Conservation (phyloP, 2,113 vertebrate genomes). For the Elgaria multicarinata region DNA sequence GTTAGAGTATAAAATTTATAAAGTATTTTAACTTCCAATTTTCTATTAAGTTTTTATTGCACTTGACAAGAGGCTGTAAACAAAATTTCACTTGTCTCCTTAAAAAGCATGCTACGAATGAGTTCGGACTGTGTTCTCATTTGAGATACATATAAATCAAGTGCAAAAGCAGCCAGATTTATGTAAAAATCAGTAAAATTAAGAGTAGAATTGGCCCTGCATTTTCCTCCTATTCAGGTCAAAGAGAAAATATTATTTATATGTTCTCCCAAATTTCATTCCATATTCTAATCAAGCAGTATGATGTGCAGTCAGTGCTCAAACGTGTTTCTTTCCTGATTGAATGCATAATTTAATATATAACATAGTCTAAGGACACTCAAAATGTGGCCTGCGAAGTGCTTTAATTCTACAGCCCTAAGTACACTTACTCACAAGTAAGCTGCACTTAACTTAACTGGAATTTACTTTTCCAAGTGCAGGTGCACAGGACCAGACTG, state of each 20-base stretch:
- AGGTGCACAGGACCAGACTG: not conserved
- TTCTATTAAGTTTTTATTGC: slow-evolving; percentile 54
- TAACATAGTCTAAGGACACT: not conserved
- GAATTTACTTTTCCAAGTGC: not conserved
- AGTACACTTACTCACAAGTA: not conserved
- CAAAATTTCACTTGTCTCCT: slow-evolving; percentile 35
- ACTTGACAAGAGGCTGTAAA: slow-evolving; percentile 41
- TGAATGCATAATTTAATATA: slow-evolving; percentile 32
- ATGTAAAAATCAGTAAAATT: slow-evolving; percentile 22
- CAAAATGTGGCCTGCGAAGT: not conserved
- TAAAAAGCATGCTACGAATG: slow-evolving; percentile 30
- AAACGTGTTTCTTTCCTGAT: slow-evolving; percentile 5
- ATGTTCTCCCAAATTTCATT: not conserved
- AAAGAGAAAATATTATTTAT: slow-evolving; percentile 31
- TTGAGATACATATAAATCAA: slow-evolving; percentile 31
- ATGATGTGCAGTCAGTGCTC: not conserved
- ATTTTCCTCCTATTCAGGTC: slow-evolving; percentile 16
- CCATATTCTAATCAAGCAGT: not conserved
- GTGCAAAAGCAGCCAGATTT: slow-evolving; percentile 34
- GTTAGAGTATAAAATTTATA: slow-evolving; percentile 50
- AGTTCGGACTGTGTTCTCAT: slow-evolving; percentile 36
- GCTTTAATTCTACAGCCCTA: not conserved
- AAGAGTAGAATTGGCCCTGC: slow-evolving; percentile 22
- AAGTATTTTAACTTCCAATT: slow-evolving; percentile 54
- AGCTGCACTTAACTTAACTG: not conserved